Conservation (phyloP, 2,888 invertebrate genomes). For the Hydraecia micacea region DNA sequence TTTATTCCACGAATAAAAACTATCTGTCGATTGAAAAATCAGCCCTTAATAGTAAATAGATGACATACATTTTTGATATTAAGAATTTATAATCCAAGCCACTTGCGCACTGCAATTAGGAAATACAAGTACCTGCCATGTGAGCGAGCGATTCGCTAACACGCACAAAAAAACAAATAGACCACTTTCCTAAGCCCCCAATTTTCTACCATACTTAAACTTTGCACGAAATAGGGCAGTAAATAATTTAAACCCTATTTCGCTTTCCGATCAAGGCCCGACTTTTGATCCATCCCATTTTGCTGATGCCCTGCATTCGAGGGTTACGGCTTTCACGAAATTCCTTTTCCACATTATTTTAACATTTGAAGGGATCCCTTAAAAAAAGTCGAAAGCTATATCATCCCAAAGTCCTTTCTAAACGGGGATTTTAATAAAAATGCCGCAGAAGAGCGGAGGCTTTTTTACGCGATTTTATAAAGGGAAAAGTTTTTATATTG, state of each 20-base stretch:
- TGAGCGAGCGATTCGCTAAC: not conserved
- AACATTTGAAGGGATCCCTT: conserved; percentile 24
- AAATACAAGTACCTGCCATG: not conserved
- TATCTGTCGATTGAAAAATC: too few species aligned
- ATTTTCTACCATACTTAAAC: not conserved
- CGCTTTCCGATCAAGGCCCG: not conserved
- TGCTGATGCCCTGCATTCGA: conserved; percentile 30
- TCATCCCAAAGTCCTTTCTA: conserved; percentile 10
- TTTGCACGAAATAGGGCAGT: not conserved
- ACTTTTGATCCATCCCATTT: conserved; percentile 23
- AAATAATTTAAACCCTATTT: conserved; percentile 4
- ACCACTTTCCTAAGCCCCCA: not conserved
- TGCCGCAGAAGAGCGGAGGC: conserved; percentile 19
- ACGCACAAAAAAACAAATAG: not conserved
- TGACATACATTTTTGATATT: not conserved
- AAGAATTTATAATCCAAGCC: not conserved
- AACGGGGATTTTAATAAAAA: conserved; percentile 49
- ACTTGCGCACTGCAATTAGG: not conserved
- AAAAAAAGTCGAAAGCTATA: conserved; percentile 40
- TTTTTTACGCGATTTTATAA: conserved; percentile 34
- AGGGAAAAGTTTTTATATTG: conserved; percentile 34
- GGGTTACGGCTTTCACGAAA: conserved; percentile 41
- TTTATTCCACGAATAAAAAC: too few species aligned
- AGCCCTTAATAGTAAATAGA: not conserved
- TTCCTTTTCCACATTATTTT: conserved; percentile 36